Conservation (phyloP, 2,888 invertebrate genomes). For the Drosophila vallismaia region DNA sequence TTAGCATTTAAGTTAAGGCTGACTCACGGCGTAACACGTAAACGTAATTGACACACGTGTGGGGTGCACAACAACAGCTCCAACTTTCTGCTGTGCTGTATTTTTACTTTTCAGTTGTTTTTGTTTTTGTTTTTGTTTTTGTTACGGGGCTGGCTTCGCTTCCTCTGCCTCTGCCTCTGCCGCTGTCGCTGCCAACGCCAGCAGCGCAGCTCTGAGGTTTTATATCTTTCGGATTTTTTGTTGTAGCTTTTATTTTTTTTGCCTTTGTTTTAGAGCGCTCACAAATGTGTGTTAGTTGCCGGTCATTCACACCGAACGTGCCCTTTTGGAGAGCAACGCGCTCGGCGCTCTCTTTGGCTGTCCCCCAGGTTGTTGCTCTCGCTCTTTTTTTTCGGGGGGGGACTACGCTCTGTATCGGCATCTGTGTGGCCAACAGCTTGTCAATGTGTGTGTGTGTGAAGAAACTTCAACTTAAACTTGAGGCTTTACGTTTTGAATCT, state of each 20-base stretch:
- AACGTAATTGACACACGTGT: constrained; percentile 52
- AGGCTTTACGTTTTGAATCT: constrained; percentile 40
- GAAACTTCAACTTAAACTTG: constrained; percentile 47
- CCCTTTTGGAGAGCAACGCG: constrained; percentile 72
- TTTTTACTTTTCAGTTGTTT: constrained; percentile 68
- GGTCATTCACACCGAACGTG: constrained; percentile 83
- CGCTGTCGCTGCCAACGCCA: constrained; percentile 44
- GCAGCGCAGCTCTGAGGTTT: constrained; percentile 47
- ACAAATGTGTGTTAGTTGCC: constrained; percentile 83
- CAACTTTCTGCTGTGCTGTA: constrained; percentile 57
- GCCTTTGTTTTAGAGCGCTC: constrained; percentile 70
- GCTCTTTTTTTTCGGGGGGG: constrained; percentile 7
- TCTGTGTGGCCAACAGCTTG: constrained; percentile 11
- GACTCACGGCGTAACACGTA: constrained; percentile 8
- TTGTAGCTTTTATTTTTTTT: constrained; percentile 41
- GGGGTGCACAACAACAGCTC: constrained; percentile 50
- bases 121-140: constrained; percentile 43
- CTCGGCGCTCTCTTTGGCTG: constrained; percentile 29
- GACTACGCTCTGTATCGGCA: constrained; percentile 5
- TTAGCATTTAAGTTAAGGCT: constrained; percentile 9
- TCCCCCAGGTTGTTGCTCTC: constrained; percentile 22
- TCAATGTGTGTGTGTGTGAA: constrained; percentile 38
- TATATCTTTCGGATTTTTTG: constrained; percentile 37
- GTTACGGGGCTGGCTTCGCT: constrained; percentile 48
- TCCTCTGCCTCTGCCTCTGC: constrained; percentile 36